A percentile compares a stretch with the other conserved stretches of the same genome.
phyloP scores from a whole-genome alignment of 2,888 invertebrate species.

The Hylaea fasciaria region DNA sequence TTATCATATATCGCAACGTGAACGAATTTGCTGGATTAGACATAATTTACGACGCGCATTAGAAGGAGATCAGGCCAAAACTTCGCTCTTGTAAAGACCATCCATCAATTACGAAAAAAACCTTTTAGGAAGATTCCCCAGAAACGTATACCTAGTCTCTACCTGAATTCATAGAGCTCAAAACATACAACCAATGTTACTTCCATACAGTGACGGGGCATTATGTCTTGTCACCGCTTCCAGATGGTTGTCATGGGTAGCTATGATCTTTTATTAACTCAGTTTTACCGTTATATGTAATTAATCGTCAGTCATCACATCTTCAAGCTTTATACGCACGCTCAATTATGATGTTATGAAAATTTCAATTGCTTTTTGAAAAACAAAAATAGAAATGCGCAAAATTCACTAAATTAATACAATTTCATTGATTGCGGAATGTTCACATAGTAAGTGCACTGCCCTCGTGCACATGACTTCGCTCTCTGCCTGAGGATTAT shows the following conservation, averaged over 20 bases:
- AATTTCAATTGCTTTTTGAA: no score
- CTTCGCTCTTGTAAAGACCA: not conserved
- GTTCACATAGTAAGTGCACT: not conserved
- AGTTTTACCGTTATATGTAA: not conserved
- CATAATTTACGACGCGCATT: not conserved
- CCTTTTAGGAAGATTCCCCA: not conserved
- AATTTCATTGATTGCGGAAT: not conserved
- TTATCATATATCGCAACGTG: no score
- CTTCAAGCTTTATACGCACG: no score
- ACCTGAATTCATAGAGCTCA: not conserved
- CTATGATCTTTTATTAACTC: no score
- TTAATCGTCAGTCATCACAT: no score
- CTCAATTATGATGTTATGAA: no score
- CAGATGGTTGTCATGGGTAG: no score
- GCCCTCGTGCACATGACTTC: slow-evolving; percentile 47
- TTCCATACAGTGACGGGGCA: no score
- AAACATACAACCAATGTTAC: not conserved
- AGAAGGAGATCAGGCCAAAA: not conserved
- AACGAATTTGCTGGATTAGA: not conserved
- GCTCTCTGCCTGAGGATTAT: slow-evolving; percentile 44
- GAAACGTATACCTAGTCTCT: not conserved
- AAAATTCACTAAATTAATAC: no score
- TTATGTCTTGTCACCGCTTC: no score
- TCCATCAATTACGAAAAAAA: not conserved
- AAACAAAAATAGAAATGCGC: no score